These are phyloP conservation scores for Drosophila elegans DNA, from an alignment of 1,140 invertebrate species.

Conservation along the genomic window DNA sequence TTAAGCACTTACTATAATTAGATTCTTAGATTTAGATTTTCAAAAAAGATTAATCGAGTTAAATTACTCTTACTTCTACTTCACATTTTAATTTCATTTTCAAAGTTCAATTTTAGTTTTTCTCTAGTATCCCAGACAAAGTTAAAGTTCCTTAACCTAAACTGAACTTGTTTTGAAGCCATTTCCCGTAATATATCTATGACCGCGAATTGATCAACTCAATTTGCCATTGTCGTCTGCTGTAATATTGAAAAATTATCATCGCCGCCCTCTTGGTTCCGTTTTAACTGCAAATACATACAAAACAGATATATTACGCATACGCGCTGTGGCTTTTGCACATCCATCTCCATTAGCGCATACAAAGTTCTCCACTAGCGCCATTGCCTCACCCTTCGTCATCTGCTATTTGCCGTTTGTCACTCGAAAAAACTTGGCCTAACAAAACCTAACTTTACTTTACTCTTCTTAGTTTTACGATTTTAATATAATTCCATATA, in stretches of 20 bases:
- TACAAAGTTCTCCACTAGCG: conserved; percentile 65
- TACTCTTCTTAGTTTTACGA: too few relatives aligned
- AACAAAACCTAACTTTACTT: not conserved
- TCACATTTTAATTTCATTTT: too few relatives aligned
- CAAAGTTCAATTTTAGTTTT: too few relatives aligned
- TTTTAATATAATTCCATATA: not conserved
- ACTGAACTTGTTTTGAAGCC: not conserved
- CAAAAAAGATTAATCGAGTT: too few relatives aligned
- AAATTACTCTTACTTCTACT: too few relatives aligned
- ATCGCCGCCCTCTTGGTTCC: conserved; percentile 20
- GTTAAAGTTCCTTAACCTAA: not conserved
- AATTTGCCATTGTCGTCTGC: conserved; percentile 55
- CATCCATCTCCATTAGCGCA: conserved; percentile 78
- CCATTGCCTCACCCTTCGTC: conserved; percentile 5
- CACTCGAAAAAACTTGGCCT: not conserved
- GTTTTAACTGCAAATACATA: conserved; percentile 31
- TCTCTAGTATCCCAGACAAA: too few relatives aligned
- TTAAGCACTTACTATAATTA: not conserved
- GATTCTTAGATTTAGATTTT: not conserved
- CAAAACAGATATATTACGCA: conserved; percentile 47
- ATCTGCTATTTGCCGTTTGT: not conserved
- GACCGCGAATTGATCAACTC: conserved; percentile 21
- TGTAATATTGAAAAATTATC: conserved; percentile 75
- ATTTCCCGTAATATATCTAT: conserved; percentile 12
- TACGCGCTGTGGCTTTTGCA: conserved; percentile 59